phyloP scores from a whole-genome alignment of 2,797 vertebrate species.

The Muscicapa comitata region DNA sequence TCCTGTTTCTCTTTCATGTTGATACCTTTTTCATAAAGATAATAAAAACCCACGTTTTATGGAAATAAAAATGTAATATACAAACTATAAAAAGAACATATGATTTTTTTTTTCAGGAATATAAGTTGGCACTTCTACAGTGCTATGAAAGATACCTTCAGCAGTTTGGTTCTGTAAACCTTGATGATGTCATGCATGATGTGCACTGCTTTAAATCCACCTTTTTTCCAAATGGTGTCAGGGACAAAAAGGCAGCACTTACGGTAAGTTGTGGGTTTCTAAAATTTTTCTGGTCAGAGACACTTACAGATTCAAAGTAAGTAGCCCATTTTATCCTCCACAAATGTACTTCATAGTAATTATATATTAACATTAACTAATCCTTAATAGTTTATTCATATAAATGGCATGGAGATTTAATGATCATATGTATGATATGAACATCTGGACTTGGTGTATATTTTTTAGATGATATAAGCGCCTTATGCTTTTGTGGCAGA shows the following conservation, averaged over 20 bases:
- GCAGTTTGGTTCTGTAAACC: constrained; percentile 69
- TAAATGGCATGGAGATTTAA: not conserved
- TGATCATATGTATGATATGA: not conserved
- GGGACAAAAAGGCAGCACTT: constrained; percentile 74
- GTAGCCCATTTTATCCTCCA: not conserved
- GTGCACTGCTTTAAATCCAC: constrained; percentile 76
- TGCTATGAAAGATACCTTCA: constrained; percentile 86
- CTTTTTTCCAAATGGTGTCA: constrained; percentile 86
- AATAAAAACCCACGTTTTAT: not conserved
- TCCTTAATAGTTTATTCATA: not conserved
- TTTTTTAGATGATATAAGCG: not conserved
- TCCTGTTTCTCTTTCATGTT: not conserved
- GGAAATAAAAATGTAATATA: not conserved
- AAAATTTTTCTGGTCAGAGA: not conserved
- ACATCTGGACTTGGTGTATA: not conserved
- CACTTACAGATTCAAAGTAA: not conserved
- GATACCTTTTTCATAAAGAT: not conserved
- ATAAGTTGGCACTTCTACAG: constrained; percentile 85
- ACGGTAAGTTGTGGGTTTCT: constrained; percentile 65
- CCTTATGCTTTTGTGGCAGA: not conserved
- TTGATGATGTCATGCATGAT: constrained; percentile 76
- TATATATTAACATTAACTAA: not conserved
- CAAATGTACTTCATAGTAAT: not conserved
- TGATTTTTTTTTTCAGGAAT: constrained; percentile 74
- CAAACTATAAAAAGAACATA: not conserved